Evolutionary conservation across 2,888 invertebrate species (phyloP).

Genomic region (Trissolcus brochymenae): DNA sequence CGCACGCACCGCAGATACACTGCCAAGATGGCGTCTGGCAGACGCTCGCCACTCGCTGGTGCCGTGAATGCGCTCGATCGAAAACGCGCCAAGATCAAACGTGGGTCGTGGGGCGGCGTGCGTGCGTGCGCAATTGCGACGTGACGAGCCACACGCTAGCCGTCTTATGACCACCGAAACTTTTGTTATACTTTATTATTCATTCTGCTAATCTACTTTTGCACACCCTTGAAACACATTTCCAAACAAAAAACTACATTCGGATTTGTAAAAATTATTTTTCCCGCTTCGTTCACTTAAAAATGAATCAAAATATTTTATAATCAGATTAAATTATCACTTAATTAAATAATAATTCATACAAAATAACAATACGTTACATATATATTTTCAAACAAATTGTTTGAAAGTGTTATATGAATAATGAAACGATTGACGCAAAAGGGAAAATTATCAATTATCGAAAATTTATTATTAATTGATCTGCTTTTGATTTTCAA

Average conservation of each 20-base stretch:
- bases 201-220: not conserved
- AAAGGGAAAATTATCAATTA: no score
- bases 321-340: no score
- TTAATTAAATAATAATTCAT: no score
- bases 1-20: conserved; percentile 33
- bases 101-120: conserved; percentile 49
- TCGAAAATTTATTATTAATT: no score
- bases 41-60: conserved; percentile 9
- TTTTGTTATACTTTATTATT: not conserved
- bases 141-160: conserved; percentile 18
- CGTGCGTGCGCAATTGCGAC: conserved; percentile 55
- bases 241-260: not conserved
- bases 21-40: conserved; percentile 45
- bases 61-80: conserved; percentile 52
- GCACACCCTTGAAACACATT: not conserved
- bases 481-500: no score
- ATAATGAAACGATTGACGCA: no score
- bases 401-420: no score
- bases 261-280: no score
- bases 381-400: no score
- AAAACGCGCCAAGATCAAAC: conserved; percentile 61
- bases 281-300: not conserved
- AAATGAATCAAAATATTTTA: not conserved
- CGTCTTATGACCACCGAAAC: not conserved
- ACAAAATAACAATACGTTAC: no score